Conservation (phyloP, 2,113 vertebrate genomes). For the Carassius gibelio region DNA sequence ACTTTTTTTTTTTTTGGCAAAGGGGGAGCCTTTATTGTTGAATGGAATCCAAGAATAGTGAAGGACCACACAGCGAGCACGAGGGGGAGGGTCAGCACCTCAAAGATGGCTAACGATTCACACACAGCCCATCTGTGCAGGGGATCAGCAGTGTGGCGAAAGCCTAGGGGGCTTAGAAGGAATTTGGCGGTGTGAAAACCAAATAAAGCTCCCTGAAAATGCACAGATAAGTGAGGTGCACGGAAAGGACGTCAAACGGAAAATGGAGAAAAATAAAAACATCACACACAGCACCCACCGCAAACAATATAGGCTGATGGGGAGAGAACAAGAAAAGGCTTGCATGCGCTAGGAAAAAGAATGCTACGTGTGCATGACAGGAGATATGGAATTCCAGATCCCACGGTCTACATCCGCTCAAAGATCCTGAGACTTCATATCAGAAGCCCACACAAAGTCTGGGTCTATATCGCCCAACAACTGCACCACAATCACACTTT, state of each 20-base stretch:
- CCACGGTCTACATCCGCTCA: constrained; percentile 44
- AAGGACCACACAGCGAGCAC: constrained; percentile 93
- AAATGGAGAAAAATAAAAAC: constrained; percentile 44
- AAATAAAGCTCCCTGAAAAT: constrained; percentile 78
- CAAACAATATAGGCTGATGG: constrained; percentile 59
- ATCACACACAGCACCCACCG: constrained; percentile 12
- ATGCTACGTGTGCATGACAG: constrained; percentile 54
- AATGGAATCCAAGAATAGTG: constrained; percentile 95
- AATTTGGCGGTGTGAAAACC: constrained; percentile 85
- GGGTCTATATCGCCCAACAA: neutral
- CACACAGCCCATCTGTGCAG: constrained; percentile 88
- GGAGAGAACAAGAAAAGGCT: constrained; percentile 54
- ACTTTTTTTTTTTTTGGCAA: constrained; percentile 67
- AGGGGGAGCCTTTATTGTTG: constrained; percentile 82
- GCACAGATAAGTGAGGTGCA: constrained; percentile 70
- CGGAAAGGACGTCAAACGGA: constrained; percentile 52
- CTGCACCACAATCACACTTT: constrained; percentile 20
- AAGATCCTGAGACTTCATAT: constrained; percentile 47
- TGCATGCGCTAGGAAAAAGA: constrained; percentile 39
- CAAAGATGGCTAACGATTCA: constrained; percentile 93
- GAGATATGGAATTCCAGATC: constrained; percentile 52
- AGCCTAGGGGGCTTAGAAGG: constrained; percentile 83
- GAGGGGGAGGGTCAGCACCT: constrained; percentile 77
- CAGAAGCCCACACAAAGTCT: constrained; percentile 25
- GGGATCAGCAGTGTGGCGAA: constrained; percentile 79